Percentiles rank a stretch among this genome's conserved stretches.
Evolutionary conservation across 2,113 vertebrate genomes (phyloP).

Genomic region (Pterophyllum scalare): DNA sequence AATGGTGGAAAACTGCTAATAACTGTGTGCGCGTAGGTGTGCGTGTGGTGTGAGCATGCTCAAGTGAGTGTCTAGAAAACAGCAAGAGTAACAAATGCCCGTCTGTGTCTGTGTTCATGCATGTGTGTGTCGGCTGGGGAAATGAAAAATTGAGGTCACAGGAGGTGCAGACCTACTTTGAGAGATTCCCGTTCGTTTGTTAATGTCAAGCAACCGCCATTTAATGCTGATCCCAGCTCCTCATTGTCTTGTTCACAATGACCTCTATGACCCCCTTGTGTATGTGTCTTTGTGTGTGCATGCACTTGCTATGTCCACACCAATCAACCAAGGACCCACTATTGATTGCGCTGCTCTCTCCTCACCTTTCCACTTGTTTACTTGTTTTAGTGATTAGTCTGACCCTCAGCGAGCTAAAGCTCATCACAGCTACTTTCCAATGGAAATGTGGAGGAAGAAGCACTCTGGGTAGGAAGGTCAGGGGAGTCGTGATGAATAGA

Average conservation of each 20-base stretch:
- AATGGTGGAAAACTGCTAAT: constrained; percentile 48
- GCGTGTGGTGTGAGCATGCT: background rate
- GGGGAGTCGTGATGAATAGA: constrained; percentile 10
- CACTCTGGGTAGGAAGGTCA: constrained; percentile 17
- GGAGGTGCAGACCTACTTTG: constrained; percentile 54
- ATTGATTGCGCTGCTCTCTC: constrained; percentile 62
- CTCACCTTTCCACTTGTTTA: constrained; percentile 69
- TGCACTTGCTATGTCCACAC: background rate
- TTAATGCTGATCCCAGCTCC: constrained; percentile 46
- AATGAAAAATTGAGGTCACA: constrained; percentile 54
- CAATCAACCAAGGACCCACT: constrained; percentile 39
- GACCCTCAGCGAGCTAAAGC: constrained; percentile 8
- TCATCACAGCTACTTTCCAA: constrained; percentile 25
- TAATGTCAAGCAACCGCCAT: constrained; percentile 51
- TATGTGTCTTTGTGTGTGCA: background rate
- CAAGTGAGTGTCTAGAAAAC: background rate
- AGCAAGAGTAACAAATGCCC: background rate
- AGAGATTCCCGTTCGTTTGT: constrained; percentile 50
- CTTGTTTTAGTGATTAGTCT: constrained; percentile 60
- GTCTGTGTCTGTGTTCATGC: background rate
- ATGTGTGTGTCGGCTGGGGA: constrained; percentile 11
- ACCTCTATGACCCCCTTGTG: constrained; percentile 13
- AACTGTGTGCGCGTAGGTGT: background rate
- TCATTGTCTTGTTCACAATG: constrained; percentile 44
- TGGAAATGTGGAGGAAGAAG: constrained; percentile 26